phyloP scores from a whole-genome alignment of 2,113 vertebrate genomes.

The Camelus bactrianus region DNA sequence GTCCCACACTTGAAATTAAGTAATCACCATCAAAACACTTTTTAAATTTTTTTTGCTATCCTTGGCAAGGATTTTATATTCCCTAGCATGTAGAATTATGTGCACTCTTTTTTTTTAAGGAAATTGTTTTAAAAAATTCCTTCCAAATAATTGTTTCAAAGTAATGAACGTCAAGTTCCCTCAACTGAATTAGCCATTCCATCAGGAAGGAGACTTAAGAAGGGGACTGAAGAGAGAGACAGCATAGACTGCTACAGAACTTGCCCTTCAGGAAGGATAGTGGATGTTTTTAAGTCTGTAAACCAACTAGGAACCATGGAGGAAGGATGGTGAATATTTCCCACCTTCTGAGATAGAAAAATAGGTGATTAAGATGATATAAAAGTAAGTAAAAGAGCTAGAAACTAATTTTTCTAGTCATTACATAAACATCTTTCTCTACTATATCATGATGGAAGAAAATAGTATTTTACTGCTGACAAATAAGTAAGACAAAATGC shows the following conservation, averaged over 20 bases:
- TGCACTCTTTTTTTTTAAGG: neutral
- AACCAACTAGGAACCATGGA: neutral
- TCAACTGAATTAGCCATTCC: neutral
- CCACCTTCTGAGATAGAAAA: neutral
- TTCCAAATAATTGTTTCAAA: slow-evolving; percentile 13
- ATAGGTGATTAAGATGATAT: neutral
- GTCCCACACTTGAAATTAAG: neutral
- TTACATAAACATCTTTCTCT: neutral
- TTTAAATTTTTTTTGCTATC: neutral
- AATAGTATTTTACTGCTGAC: neutral
- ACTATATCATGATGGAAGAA: neutral
- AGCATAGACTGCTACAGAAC: neutral
- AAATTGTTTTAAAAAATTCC: neutral
- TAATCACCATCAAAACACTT: neutral
- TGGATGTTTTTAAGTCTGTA: neutral
- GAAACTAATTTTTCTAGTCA: neutral
- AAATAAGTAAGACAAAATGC: neutral
- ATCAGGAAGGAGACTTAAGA: neutral
- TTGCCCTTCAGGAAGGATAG: neutral
- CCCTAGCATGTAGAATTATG: neutral
- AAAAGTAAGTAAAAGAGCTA: neutral
- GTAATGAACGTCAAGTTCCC: neutral
- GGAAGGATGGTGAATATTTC: neutral
- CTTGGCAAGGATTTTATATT: neutral
- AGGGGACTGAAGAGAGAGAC: neutral